A percentile compares a stretch with the other conserved stretches of the same genome.
Evolutionary conservation across 2,113 vertebrate genomes (phyloP).

Genomic region (Dipodomys merriami): DNA sequence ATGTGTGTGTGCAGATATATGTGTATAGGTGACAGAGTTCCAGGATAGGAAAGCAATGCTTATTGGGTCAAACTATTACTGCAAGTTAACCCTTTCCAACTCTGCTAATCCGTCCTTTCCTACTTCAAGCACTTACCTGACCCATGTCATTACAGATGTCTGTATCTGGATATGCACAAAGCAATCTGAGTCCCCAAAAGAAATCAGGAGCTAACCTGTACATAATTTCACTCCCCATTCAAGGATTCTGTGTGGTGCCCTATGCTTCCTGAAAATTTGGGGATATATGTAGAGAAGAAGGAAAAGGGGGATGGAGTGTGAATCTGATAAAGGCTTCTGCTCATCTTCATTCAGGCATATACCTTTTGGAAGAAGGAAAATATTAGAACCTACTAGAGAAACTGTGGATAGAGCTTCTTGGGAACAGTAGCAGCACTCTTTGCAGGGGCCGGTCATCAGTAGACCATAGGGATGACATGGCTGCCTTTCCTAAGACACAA

Average conservation of each 20-base stretch:
- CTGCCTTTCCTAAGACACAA: fast-evolving
- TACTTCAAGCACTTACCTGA: not conserved
- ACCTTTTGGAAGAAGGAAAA: not conserved
- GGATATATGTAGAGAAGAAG: fast-evolving
- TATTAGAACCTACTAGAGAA: fast-evolving
- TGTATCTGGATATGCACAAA: not conserved
- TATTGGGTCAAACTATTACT: too few relatives aligned
- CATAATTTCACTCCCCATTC: fast-evolving
- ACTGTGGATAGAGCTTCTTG: not conserved
- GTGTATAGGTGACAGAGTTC: fast-evolving
- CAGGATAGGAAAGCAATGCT: not conserved
- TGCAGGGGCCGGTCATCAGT: fast-evolving
- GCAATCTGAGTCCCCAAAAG: not conserved
- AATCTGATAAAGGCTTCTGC: fast-evolving
- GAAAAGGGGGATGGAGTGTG: fast-evolving
- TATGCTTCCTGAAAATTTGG: not conserved
- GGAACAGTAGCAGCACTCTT: too few relatives aligned
- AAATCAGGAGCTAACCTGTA: not conserved
- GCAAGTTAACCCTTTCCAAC: not conserved
- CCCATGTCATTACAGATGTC: fast-evolving
- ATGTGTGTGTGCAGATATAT: not conserved
- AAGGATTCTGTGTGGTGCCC: fast-evolving
- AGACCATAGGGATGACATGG: fast-evolving
- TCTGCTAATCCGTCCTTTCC: too few relatives aligned
- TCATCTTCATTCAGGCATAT: fast-evolving